Conservation (phyloP, 2,113 vertebrate genomes). For the Ibidorhyncha struthersii region DNA sequence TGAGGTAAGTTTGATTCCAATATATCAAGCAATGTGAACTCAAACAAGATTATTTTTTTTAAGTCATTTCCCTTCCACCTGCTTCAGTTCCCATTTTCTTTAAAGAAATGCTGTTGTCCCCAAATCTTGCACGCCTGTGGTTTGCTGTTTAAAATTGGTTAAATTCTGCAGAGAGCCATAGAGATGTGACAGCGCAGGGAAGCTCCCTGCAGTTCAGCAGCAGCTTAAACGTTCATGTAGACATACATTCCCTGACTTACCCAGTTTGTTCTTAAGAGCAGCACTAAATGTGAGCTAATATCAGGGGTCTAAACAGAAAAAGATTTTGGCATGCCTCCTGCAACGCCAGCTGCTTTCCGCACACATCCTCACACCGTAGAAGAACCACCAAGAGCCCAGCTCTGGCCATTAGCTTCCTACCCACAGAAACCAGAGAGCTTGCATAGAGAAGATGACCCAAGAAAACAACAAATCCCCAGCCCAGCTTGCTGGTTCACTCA, state of each 20-base stretch:
- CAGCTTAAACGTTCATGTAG: neutral
- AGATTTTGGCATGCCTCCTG: neutral
- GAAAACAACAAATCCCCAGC: neutral
- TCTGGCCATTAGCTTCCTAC: neutral
- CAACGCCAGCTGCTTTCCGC: neutral
- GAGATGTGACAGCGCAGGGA: neutral
- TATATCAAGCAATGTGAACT: slow-evolving; percentile 50
- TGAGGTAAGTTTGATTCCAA: slow-evolving; percentile 74
- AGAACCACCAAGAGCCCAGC: neutral
- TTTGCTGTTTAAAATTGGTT: neutral
- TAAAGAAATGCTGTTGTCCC: neutral
- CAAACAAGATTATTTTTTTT: neutral
- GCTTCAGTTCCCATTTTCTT: slow-evolving; percentile 25
- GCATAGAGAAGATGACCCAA: neutral
- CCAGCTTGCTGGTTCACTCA: neutral
- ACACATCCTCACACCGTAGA: neutral
- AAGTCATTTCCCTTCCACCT: neutral
- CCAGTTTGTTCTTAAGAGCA: neutral
- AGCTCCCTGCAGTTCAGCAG: neutral
- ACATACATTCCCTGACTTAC: neutral
- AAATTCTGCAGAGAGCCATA: neutral
- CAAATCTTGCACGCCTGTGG: neutral
- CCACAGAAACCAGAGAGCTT: neutral
- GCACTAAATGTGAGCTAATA: neutral
- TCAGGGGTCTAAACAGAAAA: neutral